Percentiles rank a stretch among this genome's conserved stretches.
Conservation (phyloP, 2,888 invertebrate genomes). For the Elegia similella region DNA sequence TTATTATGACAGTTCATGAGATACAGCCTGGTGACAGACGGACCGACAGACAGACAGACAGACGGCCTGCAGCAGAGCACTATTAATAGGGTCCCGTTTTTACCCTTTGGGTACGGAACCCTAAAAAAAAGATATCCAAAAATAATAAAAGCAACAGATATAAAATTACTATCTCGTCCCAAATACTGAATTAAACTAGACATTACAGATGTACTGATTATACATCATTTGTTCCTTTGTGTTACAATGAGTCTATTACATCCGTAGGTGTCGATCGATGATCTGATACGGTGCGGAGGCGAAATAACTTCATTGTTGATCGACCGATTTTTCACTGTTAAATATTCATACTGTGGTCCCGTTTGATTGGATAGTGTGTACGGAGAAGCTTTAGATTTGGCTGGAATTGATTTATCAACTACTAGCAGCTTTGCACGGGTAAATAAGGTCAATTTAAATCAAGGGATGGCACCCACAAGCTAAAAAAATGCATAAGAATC, state of each 20-base stretch:
- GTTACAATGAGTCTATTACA: conserved; percentile 36
- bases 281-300: conserved; percentile 54
- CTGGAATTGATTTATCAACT: too few species aligned
- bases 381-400: neutral
- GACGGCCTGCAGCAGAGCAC: too few species aligned
- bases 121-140: too few species aligned
- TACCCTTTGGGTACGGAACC: too few species aligned
- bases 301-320: conserved; percentile 49
- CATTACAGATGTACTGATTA: conserved; percentile 12
- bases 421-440: too few species aligned
- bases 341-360: conserved; percentile 21
- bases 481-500: too few species aligned
- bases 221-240: conserved; percentile 20
- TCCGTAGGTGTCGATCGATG: conserved; percentile 65
- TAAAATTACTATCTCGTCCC: neutral
- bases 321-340: conserved; percentile 33
- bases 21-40: too few species aligned
- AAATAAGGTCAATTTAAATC: too few species aligned
- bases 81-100: too few species aligned
- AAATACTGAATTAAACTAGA: conserved; percentile 9
- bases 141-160: neutral
- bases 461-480: too few species aligned
- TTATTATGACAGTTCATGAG: too few species aligned
- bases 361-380: neutral
- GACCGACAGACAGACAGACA: too few species aligned